Percentiles rank a stretch among this genome's conserved stretches.
Conservation (phyloP, 2,888 invertebrate species). For the Cheilosia pagana region DNA sequence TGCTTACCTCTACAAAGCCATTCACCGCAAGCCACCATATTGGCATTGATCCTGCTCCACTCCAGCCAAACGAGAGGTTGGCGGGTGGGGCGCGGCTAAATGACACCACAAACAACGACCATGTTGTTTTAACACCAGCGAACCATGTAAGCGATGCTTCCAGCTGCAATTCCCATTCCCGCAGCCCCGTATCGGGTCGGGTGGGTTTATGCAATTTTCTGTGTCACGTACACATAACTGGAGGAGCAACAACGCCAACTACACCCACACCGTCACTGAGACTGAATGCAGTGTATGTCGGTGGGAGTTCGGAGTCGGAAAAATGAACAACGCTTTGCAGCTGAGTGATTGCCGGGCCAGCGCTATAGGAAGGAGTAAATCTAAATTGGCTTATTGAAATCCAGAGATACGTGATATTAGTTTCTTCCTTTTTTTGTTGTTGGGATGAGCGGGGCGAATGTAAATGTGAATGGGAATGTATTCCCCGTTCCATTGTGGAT, state of each 20-base stretch:
- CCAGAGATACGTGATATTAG: constrained; percentile 70
- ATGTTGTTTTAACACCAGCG: constrained; percentile 73
- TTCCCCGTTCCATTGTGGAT: constrained; percentile 39
- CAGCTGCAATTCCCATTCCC: constrained; percentile 56
- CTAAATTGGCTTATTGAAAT: constrained; percentile 75
- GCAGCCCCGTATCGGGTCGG: not conserved
- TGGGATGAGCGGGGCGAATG: constrained; percentile 3
- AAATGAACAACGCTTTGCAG: constrained; percentile 52
- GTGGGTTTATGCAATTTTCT: constrained; percentile 59
- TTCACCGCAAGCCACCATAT: constrained; percentile 48
- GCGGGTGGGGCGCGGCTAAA: constrained; percentile 6
- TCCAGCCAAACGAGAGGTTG: constrained; percentile 11
- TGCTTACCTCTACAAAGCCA: constrained; percentile 50
- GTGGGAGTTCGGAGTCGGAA: constrained; percentile 12
- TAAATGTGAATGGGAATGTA: not conserved
- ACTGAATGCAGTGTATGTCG: constrained; percentile 2
- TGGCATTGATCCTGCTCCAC: constrained; percentile 58
- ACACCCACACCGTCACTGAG: not conserved
- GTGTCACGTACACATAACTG: constrained; percentile 60
- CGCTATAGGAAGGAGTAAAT: constrained; percentile 44
- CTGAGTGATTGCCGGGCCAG: constrained; percentile 11
- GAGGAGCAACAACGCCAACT: not conserved
- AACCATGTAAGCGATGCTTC: constrained; percentile 70
- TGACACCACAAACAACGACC: constrained; percentile 64
- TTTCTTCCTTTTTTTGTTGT: constrained; percentile 41